These are phyloP conservation scores for Perodicticus potto DNA, from an alignment of 2,797 vertebrate genomes.

Conservation along the genomic window DNA sequence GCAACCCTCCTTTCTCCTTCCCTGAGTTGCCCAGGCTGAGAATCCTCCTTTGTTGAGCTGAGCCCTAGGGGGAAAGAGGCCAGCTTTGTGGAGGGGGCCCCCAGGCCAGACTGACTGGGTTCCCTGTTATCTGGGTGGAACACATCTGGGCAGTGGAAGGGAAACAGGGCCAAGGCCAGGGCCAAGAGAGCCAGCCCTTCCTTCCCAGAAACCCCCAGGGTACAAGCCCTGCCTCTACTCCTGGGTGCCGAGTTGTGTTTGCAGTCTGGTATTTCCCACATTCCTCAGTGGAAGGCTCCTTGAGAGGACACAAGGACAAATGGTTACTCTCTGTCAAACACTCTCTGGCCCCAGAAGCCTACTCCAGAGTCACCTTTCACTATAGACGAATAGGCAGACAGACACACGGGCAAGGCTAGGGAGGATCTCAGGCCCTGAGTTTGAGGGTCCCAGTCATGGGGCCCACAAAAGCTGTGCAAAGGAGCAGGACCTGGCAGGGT, in stretches of 20 bases:
- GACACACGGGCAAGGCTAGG: neutral
- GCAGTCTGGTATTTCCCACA: constrained; percentile 38
- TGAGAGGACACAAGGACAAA: constrained; percentile 2
- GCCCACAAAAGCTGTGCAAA: constrained; percentile 8
- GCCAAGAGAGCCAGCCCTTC: constrained; percentile 44
- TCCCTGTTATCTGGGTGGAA: constrained; percentile 79
- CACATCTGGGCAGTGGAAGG: constrained; percentile 76
- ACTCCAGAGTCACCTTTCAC: constrained; percentile 24
- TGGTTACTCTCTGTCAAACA: constrained; percentile 37
- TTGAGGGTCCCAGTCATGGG: constrained; percentile 17
- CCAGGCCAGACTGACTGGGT: constrained; percentile 75
- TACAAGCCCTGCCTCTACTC: constrained; percentile 44
- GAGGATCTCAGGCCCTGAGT: neutral
- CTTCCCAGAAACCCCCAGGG: constrained; percentile 59
- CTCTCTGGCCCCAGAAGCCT: neutral
- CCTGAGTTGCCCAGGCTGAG: constrained; percentile 65
- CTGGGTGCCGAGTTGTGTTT: constrained; percentile 50
- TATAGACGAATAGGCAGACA: neutral
- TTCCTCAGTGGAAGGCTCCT: constrained; percentile 47
- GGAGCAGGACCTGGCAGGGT: constrained; percentile 21
- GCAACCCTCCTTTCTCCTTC: constrained; percentile 72
- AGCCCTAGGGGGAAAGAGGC: constrained; percentile 70
- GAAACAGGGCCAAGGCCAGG: constrained; percentile 71
- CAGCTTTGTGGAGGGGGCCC: constrained; percentile 68
- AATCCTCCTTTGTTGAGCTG: constrained; percentile 82